Evolutionary conservation across 2,888 invertebrate species (phyloP).

Genomic region (Macrostomum cliftonense): DNA sequence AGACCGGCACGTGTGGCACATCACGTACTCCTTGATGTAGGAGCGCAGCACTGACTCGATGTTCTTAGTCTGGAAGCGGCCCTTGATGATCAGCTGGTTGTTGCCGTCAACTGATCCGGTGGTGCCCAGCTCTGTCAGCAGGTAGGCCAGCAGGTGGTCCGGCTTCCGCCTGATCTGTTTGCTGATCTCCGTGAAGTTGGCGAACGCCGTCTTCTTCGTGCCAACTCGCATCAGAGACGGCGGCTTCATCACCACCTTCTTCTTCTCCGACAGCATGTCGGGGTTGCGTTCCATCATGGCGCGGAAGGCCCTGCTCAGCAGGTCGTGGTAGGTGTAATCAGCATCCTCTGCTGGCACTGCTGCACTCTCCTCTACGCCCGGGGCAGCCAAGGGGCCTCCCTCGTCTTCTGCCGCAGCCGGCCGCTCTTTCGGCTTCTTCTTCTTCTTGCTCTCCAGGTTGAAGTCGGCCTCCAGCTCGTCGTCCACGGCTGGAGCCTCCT

Average conservation of each 20-base stretch:
- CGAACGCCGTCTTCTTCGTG: constrained; percentile 95
- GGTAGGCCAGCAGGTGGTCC: constrained; percentile 88
- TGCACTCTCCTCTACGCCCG: too few species aligned
- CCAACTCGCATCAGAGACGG: constrained; percentile 62
- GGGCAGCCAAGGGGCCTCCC: too few species aligned
- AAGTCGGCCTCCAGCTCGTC: not conserved
- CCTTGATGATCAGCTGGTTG: constrained; percentile 92
- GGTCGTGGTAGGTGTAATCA: constrained; percentile 24
- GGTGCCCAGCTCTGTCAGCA: constrained; percentile 83
- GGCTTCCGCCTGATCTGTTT: constrained; percentile 60
- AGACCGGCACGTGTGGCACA: constrained; percentile 96
- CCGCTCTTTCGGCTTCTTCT: not conserved
- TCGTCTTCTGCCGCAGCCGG: too few species aligned
- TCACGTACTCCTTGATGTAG: constrained; percentile 63
- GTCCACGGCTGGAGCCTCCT: not conserved
- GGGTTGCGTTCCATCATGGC: constrained; percentile 98
- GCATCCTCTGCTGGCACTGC: not conserved
- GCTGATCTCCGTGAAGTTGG: constrained; percentile 80
- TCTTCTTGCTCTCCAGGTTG: not conserved
- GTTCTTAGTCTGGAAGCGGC: constrained; percentile 97
- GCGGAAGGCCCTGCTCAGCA: constrained; percentile 81
- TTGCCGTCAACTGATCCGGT: constrained; percentile 97
- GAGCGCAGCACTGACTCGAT: constrained; percentile 93
- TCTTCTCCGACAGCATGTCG: constrained; percentile 93
- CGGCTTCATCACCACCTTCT: constrained; percentile 94